Base-by-base conservation (phyloP, 2,888 invertebrate species). In the Frankliniella fusca region DNA sequence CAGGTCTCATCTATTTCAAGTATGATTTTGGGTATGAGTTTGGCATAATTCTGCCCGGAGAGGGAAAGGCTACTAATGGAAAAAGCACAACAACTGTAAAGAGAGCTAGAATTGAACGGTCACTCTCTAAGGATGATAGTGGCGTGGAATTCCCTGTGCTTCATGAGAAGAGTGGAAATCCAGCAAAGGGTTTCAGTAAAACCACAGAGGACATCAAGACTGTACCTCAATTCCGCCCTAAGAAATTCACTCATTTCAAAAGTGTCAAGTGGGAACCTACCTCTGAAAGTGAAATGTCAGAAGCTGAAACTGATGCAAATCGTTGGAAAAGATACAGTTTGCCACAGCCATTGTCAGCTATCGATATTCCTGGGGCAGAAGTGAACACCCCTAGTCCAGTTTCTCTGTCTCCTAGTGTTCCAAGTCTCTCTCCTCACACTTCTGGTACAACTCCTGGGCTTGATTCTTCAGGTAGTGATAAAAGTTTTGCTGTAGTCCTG, bases 11-110 rank as follows among this genome's bases (percentile, higher is more conserved):
- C 86, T 94, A 94, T 89, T 94, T 94, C 90, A 94, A 94, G 89
- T 94, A 94, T 87, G 94, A 94, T 89, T 94, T 94, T 86, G 94
- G 94, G 85, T 94, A 94, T 88, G 94, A 94, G 87, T 94, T 94
- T 87, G 94, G 94, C 84, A 91, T 94, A 84, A 90, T 93, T 80
- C 89, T 93, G 81, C 93, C 94, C 79, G 92, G 92, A 81, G 92
- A 92, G 87, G 90, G 92, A 85, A 91, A 90, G 87, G 84, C 84
- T 80, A 85, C 85, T 79, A 85, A 85, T 82, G 85, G 84, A 82
- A 85, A 86, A 50, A 85, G 84, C 80, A 83, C 83, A 54, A 83
- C 84, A 48, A 81, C 83, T 54, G 83, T 83, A 12, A 84, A 83
- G 80, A 83, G 82, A 81, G 82, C 81, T 81, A 83, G 76, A 82